Evolutionary conservation across 2,113 vertebrate genomes (phyloP).

Genomic region (Oreochromis niloticus): DNA sequence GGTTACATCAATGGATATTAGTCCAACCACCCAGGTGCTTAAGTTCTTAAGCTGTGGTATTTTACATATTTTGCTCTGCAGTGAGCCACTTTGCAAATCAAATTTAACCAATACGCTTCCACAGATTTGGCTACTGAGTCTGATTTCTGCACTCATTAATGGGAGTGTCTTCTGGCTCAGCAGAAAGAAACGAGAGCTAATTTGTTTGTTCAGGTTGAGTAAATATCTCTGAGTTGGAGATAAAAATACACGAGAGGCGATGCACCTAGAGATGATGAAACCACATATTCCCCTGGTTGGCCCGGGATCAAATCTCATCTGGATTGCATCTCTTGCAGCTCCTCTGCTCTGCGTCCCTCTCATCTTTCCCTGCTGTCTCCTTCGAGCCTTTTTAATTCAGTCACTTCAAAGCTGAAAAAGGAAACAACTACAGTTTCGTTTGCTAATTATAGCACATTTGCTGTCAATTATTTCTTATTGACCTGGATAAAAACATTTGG

Average conservation of each 20-base stretch:
- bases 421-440: slow-evolving; percentile 1
- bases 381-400: slow-evolving; percentile 2
- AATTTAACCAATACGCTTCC: slow-evolving; percentile 9
- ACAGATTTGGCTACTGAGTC: slow-evolving; percentile 41
- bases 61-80: slow-evolving; percentile 51
- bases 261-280: slow-evolving; percentile 40
- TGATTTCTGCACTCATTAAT: slow-evolving; percentile 34
- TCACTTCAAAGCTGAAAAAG: slow-evolving; percentile 26
- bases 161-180: slow-evolving; percentile 12
- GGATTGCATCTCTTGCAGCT: slow-evolving; percentile 21
- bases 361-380: slow-evolving; percentile 15
- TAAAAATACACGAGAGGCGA: slow-evolving; percentile 45
- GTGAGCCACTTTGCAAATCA: slow-evolving; percentile 60
- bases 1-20: neutral
- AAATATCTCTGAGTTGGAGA: slow-evolving; percentile 50
- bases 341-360: slow-evolving; percentile 9
- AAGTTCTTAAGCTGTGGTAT: neutral
- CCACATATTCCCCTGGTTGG: slow-evolving; percentile 48
- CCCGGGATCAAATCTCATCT: slow-evolving; percentile 43
- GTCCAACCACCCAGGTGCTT: neutral
- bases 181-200: slow-evolving; percentile 19
- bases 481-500: neutral
- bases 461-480: slow-evolving; percentile 23
- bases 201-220: slow-evolving; percentile 53
- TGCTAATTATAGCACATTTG: slow-evolving; percentile 45